These are phyloP conservation scores for Montipora foliosa DNA, from an alignment of 64 coral and sea anemone species.

Conservation along the genomic window DNA sequence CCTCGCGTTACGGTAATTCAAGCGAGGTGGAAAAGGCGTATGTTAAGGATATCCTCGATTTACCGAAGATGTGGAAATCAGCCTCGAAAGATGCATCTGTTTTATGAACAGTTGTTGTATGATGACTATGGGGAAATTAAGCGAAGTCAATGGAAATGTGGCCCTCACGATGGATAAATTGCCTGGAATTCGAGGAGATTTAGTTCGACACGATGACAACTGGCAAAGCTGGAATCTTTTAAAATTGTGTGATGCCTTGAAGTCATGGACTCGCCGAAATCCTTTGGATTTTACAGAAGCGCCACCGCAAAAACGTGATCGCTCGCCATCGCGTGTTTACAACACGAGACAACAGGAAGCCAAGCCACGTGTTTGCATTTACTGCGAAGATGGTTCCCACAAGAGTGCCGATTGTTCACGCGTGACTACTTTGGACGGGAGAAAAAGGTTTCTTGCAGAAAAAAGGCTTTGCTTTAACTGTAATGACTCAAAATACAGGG, in stretches of 20 bases:
- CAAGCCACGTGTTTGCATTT: background rate
- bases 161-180: slow-evolving; percentile 23
- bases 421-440: background rate
- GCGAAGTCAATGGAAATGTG: slow-evolving; percentile 13
- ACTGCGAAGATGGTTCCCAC: slow-evolving; percentile 4
- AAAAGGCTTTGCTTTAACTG: no score
- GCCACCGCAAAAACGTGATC: background rate
- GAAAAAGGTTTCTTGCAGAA: background rate
- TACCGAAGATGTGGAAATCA: background rate
- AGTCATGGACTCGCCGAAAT: background rate
- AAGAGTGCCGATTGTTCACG: background rate
- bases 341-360: background rate
- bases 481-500: background rate
- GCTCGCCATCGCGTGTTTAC: background rate
- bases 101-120: background rate
- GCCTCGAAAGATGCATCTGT: background rate
- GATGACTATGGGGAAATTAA: slow-evolving; percentile 32
- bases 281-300: background rate
- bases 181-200: slow-evolving; percentile 23
- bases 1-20: background rate
- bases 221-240: background rate
- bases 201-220: slow-evolving; percentile 3
- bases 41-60: background rate
- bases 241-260: background rate
- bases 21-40: background rate